Evolutionary conservation across 1,140 invertebrate species (phyloP).

Genomic region (Drosophila aff.): DNA sequence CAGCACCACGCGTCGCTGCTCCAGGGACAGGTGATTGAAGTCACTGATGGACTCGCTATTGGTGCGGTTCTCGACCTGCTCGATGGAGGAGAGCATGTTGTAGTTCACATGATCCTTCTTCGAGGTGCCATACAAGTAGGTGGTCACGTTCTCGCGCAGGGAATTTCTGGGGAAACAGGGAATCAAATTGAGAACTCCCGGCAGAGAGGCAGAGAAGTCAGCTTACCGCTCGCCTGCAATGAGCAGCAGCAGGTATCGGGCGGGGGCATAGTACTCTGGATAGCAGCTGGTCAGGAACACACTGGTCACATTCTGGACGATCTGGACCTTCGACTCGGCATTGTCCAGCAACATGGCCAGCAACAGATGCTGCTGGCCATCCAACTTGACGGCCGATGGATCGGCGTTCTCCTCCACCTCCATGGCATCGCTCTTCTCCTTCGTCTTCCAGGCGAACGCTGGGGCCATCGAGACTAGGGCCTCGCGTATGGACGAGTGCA

Average conservation of each 20-base stretch:
- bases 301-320: conserved; percentile 92
- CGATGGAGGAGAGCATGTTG: conserved; percentile 75
- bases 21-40: conserved; percentile 74
- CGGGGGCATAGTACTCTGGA: conserved; percentile 91
- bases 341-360: conserved; percentile 86
- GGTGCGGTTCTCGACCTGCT: conserved; percentile 50
- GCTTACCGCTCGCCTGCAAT: conserved; percentile 93
- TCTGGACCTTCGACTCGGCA: conserved; percentile 89
- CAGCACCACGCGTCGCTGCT: conserved; percentile 79
- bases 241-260: conserved; percentile 93
- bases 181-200: neutral
- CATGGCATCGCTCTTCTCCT: conserved; percentile 69
- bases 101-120: conserved; percentile 84
- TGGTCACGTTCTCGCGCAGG: conserved; percentile 76
- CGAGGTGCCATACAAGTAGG: conserved; percentile 80
- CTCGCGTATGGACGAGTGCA: conserved; percentile 89
- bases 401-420: conserved; percentile 51
- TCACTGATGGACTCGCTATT: conserved; percentile 60
- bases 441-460: conserved; percentile 87
- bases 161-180: conserved; percentile 62
- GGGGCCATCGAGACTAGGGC: conserved; percentile 89
- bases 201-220: too few relatives aligned
- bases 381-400: conserved; percentile 82
- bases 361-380: conserved; percentile 86
- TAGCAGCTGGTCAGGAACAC: conserved; percentile 93